Conservation (phyloP, 2,113 vertebrate species). For the Anolis carolinensis region DNA sequence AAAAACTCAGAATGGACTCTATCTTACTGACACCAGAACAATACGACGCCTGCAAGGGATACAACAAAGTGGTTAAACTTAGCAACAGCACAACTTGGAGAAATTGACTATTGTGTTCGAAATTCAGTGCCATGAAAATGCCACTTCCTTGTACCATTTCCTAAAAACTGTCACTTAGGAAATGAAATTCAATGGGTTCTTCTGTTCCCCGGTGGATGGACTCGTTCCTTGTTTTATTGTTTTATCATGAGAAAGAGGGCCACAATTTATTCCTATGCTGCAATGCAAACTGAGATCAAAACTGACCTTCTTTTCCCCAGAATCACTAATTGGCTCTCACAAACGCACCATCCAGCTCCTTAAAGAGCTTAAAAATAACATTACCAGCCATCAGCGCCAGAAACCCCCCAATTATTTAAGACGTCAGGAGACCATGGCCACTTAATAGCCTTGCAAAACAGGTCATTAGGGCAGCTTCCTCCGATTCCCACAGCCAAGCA, state of each 20-base stretch:
- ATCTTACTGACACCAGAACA: no score
- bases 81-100: no score
- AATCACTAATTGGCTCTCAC: constrained; percentile 15
- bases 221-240: not conserved
- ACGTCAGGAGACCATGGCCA: not conserved
- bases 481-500: not conserved
- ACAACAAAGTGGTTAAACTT: no score
- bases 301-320: not conserved
- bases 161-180: not conserved
- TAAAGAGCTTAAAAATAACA: not conserved
- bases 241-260: not conserved
- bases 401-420: constrained; percentile 13
- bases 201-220: not conserved
- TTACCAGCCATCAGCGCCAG: not conserved
- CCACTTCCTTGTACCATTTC: not conserved
- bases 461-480: not conserved
- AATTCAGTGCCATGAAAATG: not conserved
- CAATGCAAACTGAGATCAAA: not conserved
- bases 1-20: no score
- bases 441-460: not conserved
- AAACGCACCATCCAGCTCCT: not conserved
- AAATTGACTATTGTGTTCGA: not conserved
- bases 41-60: no score
- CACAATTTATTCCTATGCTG: not conserved
- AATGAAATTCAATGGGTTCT: no score